phyloP scores from a whole-genome alignment of 2,797 vertebrate species.

The Parambassis ranga region DNA sequence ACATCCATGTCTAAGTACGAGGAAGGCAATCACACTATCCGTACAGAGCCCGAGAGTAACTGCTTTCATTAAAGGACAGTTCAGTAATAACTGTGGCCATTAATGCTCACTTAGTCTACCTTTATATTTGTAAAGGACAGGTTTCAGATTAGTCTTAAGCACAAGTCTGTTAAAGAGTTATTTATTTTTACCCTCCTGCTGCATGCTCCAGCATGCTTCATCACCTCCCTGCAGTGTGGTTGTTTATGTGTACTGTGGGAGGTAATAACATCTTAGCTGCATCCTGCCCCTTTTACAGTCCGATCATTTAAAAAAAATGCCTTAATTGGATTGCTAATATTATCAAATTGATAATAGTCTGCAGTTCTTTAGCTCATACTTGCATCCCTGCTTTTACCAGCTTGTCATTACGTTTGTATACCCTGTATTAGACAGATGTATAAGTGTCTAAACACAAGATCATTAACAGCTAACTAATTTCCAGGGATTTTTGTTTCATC shows the following conservation, averaged over 20 bases:
- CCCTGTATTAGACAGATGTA: neutral
- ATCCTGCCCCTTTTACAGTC: no score
- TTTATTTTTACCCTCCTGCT: no score
- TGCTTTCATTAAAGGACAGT: slow-evolving; percentile 49
- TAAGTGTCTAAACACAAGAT: neutral
- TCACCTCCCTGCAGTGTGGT: no score
- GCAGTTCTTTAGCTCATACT: neutral
- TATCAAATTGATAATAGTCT: neutral
- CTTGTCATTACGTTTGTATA: neutral
- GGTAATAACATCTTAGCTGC: no score
- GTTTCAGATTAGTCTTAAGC: neutral
- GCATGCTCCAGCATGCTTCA: no score
- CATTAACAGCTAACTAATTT: no score
- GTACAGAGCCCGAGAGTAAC: slow-evolving; percentile 33
- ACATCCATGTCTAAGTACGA: slow-evolving; percentile 48
- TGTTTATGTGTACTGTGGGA: no score
- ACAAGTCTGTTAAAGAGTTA: neutral
- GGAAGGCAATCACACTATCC: slow-evolving; percentile 34
- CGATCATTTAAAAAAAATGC: no score
- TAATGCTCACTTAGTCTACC: slow-evolving; percentile 18
- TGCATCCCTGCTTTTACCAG: neutral
- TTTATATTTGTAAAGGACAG: slow-evolving; percentile 2
- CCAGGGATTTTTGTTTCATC: neutral
- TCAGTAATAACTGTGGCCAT: slow-evolving; percentile 38
- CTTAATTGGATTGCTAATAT: no score